phyloP scores from a whole-genome alignment of 2,113 vertebrate genomes.

The Rhinolophus sinicus region DNA sequence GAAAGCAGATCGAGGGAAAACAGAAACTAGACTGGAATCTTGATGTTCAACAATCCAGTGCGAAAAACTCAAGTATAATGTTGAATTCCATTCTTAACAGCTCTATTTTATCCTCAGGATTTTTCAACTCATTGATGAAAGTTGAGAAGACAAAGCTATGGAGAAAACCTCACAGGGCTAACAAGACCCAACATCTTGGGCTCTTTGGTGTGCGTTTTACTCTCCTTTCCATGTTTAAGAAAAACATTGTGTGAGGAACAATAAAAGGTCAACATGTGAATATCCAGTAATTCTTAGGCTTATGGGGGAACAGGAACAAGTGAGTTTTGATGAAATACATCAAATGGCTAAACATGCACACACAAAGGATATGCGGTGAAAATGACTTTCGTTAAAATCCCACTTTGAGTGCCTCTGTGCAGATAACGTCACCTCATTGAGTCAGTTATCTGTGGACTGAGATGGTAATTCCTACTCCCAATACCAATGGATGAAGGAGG shows the following conservation, averaged over 20 bases:
- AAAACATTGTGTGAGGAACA: not conserved
- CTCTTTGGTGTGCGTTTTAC: not conserved
- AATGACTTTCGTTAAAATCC: not conserved
- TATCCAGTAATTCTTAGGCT: not conserved
- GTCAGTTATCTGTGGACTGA: not conserved
- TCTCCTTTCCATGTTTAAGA: not conserved
- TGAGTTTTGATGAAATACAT: not conserved
- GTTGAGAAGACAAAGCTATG: not conserved
- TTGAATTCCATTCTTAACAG: not conserved
- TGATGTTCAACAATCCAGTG: not conserved
- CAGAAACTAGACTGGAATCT: not conserved
- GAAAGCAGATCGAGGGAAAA: not conserved
- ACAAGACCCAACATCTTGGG: not conserved
- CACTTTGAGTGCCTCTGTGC: not conserved
- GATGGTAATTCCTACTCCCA: too few species aligned
- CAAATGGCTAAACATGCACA: not conserved
- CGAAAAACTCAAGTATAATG: not conserved
- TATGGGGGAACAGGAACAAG: not conserved
- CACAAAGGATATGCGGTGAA: not conserved
- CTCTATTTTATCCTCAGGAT: not conserved
- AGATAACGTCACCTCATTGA: not conserved
- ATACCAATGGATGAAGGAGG: fast-evolving
- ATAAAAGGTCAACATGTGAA: not conserved
- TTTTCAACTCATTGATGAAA: not conserved
- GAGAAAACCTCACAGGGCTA: fast-evolving